Evolutionary conservation across 2,888 invertebrate genomes (phyloP).

Genomic region (Phortica okadai): DNA sequence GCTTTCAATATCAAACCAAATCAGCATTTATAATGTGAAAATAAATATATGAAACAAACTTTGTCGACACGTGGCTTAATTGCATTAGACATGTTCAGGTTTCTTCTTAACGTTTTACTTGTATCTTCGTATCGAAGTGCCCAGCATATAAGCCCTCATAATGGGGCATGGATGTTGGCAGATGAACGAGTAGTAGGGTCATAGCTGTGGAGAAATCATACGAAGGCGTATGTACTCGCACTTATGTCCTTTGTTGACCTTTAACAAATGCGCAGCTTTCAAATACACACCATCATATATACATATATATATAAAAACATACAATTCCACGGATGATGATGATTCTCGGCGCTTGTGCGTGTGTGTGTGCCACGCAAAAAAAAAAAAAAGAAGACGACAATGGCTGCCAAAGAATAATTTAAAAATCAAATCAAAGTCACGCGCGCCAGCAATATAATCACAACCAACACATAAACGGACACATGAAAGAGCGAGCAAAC

Average conservation of each 20-base stretch:
- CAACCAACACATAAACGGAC: not conserved
- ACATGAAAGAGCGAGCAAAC: not conserved
- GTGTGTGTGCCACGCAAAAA: slow-evolving; percentile 35
- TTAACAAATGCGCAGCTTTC: slow-evolving; percentile 54
- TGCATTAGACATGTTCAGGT: slow-evolving; percentile 40
- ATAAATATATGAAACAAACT: slow-evolving; percentile 54
- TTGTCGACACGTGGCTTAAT: slow-evolving; percentile 61
- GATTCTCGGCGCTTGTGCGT: not conserved
- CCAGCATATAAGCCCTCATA: too few species aligned
- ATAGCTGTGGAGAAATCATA: too few species aligned
- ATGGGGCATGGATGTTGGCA: too few species aligned
- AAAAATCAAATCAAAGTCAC: slow-evolving; percentile 73
- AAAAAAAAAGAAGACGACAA: slow-evolving; percentile 36
- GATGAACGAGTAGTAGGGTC: too few species aligned
- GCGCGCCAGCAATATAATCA: slow-evolving; percentile 64
- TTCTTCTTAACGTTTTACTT: not conserved
- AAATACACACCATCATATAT: slow-evolving; percentile 23
- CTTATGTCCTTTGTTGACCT: slow-evolving; percentile 68
- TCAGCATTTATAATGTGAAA: too few species aligned
- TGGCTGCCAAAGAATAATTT: slow-evolving; percentile 64
- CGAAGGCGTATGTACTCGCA: not conserved
- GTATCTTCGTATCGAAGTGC: too few species aligned
- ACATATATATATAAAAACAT: not conserved
- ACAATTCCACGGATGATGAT: not conserved
- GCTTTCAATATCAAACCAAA: not conserved